Evolutionary conservation across 2,888 invertebrate species (phyloP).

Genomic region (Lypha dubia): DNA sequence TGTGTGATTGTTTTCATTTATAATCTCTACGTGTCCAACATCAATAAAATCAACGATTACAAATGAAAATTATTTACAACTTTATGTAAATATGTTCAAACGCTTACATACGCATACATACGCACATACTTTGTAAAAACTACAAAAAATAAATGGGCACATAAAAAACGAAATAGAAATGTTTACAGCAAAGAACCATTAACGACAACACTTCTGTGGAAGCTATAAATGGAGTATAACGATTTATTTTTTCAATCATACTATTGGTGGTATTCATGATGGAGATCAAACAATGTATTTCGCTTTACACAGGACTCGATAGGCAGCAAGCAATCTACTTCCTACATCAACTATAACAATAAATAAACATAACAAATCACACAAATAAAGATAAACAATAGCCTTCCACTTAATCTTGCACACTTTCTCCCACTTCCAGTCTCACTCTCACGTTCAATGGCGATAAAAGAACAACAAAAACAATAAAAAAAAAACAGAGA

Average conservation of each 20-base stretch:
- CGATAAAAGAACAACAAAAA: conserved; percentile 20
- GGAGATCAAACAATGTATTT: not conserved
- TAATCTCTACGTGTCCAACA: conserved; percentile 25
- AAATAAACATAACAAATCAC: conserved; percentile 39
- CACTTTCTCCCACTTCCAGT: not conserved
- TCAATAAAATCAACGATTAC: conserved; percentile 52
- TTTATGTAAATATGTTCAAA: conserved; percentile 43
- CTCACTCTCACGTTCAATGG: not conserved
- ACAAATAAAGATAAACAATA: conserved; percentile 45
- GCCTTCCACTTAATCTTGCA: not conserved
- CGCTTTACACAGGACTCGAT: not conserved
- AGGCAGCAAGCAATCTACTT: not conserved
- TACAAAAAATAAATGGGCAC: conserved; percentile 7
- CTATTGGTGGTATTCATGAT: not conserved
- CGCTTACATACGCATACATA: not conserved
- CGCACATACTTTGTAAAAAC: not conserved
- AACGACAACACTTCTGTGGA: not conserved
- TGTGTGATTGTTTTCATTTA: conserved; percentile 6
- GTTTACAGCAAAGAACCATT: not conserved
- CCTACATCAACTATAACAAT: not conserved
- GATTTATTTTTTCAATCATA: conserved; percentile 53
- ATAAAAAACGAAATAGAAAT: conserved; percentile 19
- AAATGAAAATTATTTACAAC: conserved; percentile 43
- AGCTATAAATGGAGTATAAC: conserved; percentile 4
- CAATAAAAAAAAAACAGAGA: conserved; percentile 25